A percentile compares a stretch with the other conserved stretches of the same genome.
phyloP scores from a whole-genome alignment of 2,888 invertebrate genomes.

The Lepetodrilus schrolli region DNA sequence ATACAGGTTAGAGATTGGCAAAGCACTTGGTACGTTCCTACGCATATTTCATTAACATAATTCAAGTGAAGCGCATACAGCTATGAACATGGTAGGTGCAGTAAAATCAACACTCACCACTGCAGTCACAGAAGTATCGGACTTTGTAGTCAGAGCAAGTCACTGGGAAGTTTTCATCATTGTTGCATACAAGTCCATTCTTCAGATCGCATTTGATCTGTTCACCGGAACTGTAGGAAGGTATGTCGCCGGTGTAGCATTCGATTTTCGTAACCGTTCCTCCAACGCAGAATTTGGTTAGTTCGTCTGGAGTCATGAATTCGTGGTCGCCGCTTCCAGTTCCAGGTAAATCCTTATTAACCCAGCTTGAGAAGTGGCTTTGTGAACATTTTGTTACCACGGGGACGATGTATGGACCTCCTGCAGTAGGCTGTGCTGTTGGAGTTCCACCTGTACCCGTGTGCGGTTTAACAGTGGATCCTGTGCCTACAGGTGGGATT shows the following conservation, averaged over 20 bases:
- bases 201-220: conserved; percentile 77
- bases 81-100: no score
- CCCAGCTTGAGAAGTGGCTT: conserved; percentile 37
- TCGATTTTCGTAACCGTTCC: conserved; percentile 64
- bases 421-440: conserved; percentile 30
- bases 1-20: background rate
- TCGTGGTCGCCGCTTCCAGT: conserved; percentile 44
- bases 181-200: conserved; percentile 82
- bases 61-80: no score
- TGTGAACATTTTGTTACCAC: conserved; percentile 2
- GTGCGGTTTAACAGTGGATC: conserved; percentile 16
- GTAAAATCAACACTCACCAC: conserved; percentile 22
- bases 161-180: conserved; percentile 45
- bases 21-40: background rate
- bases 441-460: conserved; percentile 19
- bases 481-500: background rate
- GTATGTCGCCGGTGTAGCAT: conserved; percentile 57
- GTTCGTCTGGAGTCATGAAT: conserved; percentile 39
- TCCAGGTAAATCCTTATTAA: conserved; percentile 41
- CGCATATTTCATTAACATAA: no score
- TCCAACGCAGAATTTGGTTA: conserved; percentile 47
- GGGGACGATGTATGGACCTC: conserved; percentile 33
- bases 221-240: conserved; percentile 53
- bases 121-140: conserved; percentile 77
- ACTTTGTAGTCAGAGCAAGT: conserved; percentile 67